These are phyloP conservation scores for Lepilemur ruficaudatus DNA, from an alignment of 2,797 vertebrate species.

Conservation along the genomic window DNA sequence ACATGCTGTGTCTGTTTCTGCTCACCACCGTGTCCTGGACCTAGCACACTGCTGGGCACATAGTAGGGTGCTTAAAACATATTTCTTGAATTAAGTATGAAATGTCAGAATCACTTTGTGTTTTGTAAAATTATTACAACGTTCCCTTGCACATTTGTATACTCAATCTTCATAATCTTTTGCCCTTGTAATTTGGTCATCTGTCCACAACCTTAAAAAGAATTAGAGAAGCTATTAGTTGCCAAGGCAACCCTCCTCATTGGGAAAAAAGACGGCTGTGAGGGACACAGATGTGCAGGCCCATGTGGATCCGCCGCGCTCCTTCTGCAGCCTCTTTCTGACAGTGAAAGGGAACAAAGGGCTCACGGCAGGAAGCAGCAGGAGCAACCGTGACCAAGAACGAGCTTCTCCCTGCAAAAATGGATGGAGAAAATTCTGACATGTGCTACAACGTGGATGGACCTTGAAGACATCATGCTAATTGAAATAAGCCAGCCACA, in stretches of 20 bases:
- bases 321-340: background rate
- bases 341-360: background rate
- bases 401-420: background rate
- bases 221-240: background rate
- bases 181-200: background rate
- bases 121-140: background rate
- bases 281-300: background rate
- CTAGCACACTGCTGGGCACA: background rate
- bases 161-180: background rate
- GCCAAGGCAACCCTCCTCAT: background rate
- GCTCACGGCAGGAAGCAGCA: accelerated
- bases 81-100: background rate
- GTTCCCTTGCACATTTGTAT: no score
- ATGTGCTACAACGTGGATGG: background rate
- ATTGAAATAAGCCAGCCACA: background rate
- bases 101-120: background rate
- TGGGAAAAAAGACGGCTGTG: background rate
- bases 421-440: background rate
- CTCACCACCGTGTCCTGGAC: background rate
- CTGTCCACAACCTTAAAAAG: background rate
- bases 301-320: no score
- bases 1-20: accelerated
- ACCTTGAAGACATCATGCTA: background rate
- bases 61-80: background rate
- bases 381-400: background rate